Evolutionary conservation across 2,797 vertebrate species (phyloP), one percentile per base, ranked within the genome.

Genomic region (Phoxinus dragarum): DNA sequence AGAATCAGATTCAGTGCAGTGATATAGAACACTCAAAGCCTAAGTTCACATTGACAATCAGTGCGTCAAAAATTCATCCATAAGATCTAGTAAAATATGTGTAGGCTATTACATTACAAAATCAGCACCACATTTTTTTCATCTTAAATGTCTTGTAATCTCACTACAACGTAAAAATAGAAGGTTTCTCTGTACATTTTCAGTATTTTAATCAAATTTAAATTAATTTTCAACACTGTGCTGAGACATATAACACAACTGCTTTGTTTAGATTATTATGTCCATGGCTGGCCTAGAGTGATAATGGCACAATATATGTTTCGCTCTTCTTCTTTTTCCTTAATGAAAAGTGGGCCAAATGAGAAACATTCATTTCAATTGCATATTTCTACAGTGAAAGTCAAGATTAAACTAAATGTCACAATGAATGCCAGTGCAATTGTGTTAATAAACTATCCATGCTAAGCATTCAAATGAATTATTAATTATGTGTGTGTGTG

Each of bases 321-420:
- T n/a, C 36, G 27, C 34, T 75, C 36, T 38, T 17, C 34, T 36
- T 17, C 71, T 34, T 36, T 64, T 42, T 81, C 3, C 10, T 80
- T 77, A 76, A 38, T 59, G 66, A 42, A 54, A 84, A 77, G 42
- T 49, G 47, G 23, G 17, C 23, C 27, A 47, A 49, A 17, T 66
- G 34, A 66, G 19, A 21, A 77, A 34, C 44, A 52, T 69, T 82
- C 44, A 83, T 74, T 79, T 27, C 17, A 47, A 66, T 79, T 79
- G 59, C 5, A 38, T 31, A 78, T 64, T 82, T 31, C 5, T 31
- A 16, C 12, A 87, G 85, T 64, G 85, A 86, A 89, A 56, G 36
- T 83, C 80, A 66, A 90, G 92, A 93, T 93, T 88, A 92, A 92
- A 92, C 91, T 91, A 90, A 94, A 94, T 72, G 23, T 93, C 92